Percentiles rank a stretch among this genome's conserved stretches.
phyloP scores from a whole-genome alignment of 2,888 invertebrate species.

The Lottia gigantea region DNA sequence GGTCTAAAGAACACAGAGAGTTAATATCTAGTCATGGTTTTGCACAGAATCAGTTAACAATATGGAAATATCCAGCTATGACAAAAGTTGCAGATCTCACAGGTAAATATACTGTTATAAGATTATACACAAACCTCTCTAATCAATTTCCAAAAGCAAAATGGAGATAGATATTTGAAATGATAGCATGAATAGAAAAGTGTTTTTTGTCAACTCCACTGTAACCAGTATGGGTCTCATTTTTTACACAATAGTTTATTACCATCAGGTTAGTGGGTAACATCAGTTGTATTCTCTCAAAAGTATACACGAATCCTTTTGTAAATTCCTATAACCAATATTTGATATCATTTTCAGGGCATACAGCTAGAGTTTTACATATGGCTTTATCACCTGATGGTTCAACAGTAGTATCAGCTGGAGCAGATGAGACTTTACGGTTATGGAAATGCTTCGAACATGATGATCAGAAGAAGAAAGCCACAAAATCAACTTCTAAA shows the following conservation, averaged over 20 bases:
- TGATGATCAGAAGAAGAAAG: constrained; percentile 55
- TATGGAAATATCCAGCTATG: constrained; percentile 98
- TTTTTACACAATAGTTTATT: too few species aligned
- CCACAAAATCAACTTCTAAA: constrained; percentile 42
- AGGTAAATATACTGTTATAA: constrained; percentile 53
- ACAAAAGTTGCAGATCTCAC: constrained; percentile 75
- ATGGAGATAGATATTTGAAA: too few species aligned
- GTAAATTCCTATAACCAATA: too few species aligned
- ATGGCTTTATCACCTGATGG: constrained; percentile 95
- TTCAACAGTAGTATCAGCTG: constrained; percentile 90
- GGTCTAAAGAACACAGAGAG: constrained; percentile 94
- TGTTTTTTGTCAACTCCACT: too few species aligned
- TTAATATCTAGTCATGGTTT: constrained; percentile 95
- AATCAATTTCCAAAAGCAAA: too few species aligned
- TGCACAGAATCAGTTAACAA: constrained; percentile 91
- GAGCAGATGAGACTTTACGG: constrained; percentile 94
- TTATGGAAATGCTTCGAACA: constrained; percentile 91
- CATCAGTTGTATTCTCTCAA: too few species aligned
- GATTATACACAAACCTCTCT: too few species aligned
- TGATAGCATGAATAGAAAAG: too few species aligned
- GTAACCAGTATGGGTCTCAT: too few species aligned
- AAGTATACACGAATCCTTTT: too few species aligned
- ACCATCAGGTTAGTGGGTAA: too few species aligned
- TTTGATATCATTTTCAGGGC: constrained; percentile 73
- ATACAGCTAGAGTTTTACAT: constrained; percentile 89